phyloP scores from a whole-genome alignment of 2,113 vertebrate species.

The Ctenodactylus gundi region DNA sequence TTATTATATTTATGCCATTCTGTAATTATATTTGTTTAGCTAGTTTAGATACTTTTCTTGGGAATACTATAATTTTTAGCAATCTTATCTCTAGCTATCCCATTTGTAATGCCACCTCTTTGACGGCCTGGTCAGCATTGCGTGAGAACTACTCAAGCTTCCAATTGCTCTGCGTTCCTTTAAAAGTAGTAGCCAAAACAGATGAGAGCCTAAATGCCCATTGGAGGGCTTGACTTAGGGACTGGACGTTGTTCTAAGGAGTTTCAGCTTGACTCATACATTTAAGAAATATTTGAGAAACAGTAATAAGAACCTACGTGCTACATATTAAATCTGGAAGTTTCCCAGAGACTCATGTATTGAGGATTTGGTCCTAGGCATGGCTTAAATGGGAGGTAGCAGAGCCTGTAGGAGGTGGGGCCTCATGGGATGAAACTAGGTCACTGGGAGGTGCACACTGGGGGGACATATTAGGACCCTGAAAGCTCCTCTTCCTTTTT shows the following conservation, averaged over 20 bases:
- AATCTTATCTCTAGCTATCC: background rate
- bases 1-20: background rate
- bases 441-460: background rate
- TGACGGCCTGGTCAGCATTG: accelerated
- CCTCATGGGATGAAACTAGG: too few species aligned
- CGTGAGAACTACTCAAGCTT: background rate
- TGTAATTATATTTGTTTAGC: background rate
- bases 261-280: accelerated
- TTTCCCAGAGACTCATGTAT: background rate
- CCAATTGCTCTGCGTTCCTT: background rate
- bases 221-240: background rate
- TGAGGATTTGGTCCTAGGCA: too few species aligned
- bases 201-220: accelerated
- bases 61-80: background rate
- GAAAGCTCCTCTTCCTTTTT: background rate
- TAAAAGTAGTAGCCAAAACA: too few species aligned
- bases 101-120: background rate
- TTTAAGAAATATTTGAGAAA: background rate
- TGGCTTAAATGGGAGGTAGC: background rate
- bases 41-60: background rate
- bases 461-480: too few species aligned
- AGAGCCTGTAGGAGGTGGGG: background rate
- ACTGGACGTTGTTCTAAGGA: background rate
- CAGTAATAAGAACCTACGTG: background rate
- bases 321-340: background rate